A percentile compares a stretch with the other conserved stretches of the same genome.
These are phyloP conservation scores for Drosophila putrida DNA, from an alignment of 2,888 invertebrate species.

Conservation along the genomic window DNA sequence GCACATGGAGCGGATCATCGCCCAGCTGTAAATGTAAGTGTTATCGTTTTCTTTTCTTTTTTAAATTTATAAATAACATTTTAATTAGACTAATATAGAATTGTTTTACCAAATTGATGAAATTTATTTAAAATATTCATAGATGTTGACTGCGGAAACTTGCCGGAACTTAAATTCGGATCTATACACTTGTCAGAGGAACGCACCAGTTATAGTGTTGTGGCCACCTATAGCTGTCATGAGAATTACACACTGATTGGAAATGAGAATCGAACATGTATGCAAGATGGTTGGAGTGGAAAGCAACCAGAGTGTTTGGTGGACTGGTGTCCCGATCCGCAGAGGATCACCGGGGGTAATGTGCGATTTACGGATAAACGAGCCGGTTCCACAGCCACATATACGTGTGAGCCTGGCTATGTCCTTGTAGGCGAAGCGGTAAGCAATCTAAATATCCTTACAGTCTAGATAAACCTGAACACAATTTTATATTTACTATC, in stretches of 20 bases:
- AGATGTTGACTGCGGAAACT: conserved; percentile 93
- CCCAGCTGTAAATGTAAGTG: conserved; percentile 94
- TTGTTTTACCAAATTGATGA: background rate
- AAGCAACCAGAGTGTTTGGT: conserved; percentile 92
- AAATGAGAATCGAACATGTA: conserved; percentile 90
- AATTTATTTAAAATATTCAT: background rate
- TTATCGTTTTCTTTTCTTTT: too few relatives aligned
- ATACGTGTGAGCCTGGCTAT: conserved; percentile 93
- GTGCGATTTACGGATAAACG: conserved; percentile 90
- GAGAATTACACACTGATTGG: conserved; percentile 95
- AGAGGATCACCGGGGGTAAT: conserved; percentile 91
- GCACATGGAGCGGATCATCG: conserved; percentile 93
- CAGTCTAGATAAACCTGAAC: too few relatives aligned
- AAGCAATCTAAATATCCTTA: conserved; percentile 77
- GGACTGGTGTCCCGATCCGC: conserved; percentile 95
- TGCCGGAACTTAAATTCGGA: conserved; percentile 91
- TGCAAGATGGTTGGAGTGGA: conserved; percentile 92
- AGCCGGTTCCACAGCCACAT: conserved; percentile 92
- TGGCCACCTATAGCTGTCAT: conserved; percentile 91
- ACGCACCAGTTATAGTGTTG: conserved; percentile 92
- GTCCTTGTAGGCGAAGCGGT: conserved; percentile 93
- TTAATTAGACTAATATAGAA: too few relatives aligned
- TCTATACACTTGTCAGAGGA: conserved; percentile 88
- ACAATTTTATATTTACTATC: background rate
- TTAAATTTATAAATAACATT: too few relatives aligned